Percentiles rank a stretch among this genome's conserved stretches.
Conservation (phyloP, 2,797 vertebrate genomes). For the Lateolabrax maculatus region DNA sequence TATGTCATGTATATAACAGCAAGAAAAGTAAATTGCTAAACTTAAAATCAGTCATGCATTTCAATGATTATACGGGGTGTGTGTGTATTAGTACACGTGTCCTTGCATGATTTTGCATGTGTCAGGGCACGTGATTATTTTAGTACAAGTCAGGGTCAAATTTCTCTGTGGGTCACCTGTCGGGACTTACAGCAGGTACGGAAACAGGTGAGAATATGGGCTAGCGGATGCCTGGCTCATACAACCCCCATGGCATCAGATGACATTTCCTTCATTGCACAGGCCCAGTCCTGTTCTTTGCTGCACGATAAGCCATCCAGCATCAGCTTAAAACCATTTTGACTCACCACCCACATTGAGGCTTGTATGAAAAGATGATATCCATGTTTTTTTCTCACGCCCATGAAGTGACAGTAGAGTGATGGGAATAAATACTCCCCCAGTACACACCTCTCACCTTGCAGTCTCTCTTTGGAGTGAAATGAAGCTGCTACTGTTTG, state of each 20-base stretch:
- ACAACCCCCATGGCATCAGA: conserved; percentile 77
- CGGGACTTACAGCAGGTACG: conserved; percentile 36
- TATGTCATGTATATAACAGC: conserved; percentile 5
- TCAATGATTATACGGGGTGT: background rate
- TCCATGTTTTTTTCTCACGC: conserved; percentile 67
- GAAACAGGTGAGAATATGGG: conserved; percentile 72
- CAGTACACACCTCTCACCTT: conserved; percentile 44
- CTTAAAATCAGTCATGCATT: conserved; percentile 5
- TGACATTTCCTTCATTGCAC: conserved; percentile 77
- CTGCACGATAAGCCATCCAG: conserved; percentile 73
- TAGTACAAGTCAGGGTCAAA: conserved; percentile 43
- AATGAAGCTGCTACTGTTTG: conserved; percentile 39
- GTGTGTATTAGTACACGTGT: background rate
- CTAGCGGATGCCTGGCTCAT: conserved; percentile 71
- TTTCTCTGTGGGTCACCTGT: conserved; percentile 62
- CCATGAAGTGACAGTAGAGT: conserved; percentile 59
- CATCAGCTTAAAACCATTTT: conserved; percentile 65
- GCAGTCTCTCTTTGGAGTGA: conserved; percentile 18
- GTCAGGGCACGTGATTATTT: conserved; percentile 14
- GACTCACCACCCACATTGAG: conserved; percentile 75
- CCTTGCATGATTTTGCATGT: conserved; percentile 17
- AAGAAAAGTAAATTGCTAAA: background rate
- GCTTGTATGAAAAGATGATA: conserved; percentile 69
- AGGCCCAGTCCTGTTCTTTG: conserved; percentile 78
- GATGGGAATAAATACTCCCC: conserved; percentile 51